These are phyloP conservation scores for Promerops cafer DNA, from an alignment of 2,113 vertebrate species.

Conservation along the genomic window DNA sequence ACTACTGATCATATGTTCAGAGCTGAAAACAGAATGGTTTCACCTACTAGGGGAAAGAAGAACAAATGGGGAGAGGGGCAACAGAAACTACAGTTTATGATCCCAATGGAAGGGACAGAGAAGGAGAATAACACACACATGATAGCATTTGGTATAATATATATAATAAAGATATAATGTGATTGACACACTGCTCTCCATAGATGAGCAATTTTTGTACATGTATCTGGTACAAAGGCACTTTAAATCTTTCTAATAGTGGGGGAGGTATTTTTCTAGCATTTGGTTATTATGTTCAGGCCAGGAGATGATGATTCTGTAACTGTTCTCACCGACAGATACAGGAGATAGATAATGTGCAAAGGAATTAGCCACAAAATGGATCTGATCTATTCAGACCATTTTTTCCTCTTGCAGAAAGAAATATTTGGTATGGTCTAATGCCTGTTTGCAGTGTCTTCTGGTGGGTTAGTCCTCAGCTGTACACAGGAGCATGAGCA, in stretches of 20 bases:
- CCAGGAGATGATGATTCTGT: neutral
- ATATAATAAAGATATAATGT: neutral
- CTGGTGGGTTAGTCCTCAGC: neutral
- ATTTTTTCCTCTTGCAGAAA: neutral
- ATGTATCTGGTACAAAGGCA: neutral
- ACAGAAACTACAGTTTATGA: neutral
- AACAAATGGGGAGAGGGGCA: neutral
- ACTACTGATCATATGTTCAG: neutral
- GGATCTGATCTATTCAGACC: neutral
- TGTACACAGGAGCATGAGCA: neutral
- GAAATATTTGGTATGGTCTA: neutral
- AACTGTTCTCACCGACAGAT: neutral
- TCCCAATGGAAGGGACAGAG: neutral
- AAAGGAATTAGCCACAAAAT: neutral
- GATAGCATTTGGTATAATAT: neutral
- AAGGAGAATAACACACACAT: neutral
- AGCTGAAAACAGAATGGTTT: neutral
- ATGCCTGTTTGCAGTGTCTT: neutral
- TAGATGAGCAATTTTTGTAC: neutral
- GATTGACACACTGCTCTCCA: neutral
- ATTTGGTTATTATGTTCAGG: neutral
- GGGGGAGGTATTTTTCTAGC: neutral
- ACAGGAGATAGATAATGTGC: neutral
- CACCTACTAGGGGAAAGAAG: accelerated
- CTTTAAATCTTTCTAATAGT: neutral